phyloP scores from a whole-genome alignment of 2,113 vertebrate species.

The Eretmochelys imbricata region DNA sequence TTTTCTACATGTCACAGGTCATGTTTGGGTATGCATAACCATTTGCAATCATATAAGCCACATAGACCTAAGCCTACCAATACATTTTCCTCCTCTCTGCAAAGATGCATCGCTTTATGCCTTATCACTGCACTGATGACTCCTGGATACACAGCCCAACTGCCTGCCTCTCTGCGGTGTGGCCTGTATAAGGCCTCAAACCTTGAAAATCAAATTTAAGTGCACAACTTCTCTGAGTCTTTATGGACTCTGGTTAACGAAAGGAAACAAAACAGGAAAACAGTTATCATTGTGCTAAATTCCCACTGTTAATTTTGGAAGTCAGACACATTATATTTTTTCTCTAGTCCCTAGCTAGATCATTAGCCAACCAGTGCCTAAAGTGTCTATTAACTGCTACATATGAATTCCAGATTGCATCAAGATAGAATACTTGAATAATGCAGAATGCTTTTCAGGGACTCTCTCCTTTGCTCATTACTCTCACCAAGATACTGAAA shows the following conservation, averaged over 20 bases:
- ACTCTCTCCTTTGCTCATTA: not conserved
- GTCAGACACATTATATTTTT: not conserved
- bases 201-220: not conserved
- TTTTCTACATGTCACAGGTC: not conserved
- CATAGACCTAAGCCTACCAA: not conserved
- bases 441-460: not conserved
- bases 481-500: not conserved
- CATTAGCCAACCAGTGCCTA: not conserved
- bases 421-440: rapidly evolving
- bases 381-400: not conserved
- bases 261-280: not conserved
- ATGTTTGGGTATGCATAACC: not conserved
- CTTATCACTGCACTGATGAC: not conserved
- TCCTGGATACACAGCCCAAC: not conserved
- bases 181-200: not conserved
- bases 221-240: not conserved
- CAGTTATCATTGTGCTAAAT: not conserved
- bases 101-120: not conserved
- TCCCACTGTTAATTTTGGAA: not conserved
- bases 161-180: not conserved
- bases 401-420: not conserved
- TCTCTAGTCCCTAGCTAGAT: not conserved
- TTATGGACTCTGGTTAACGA: not conserved
- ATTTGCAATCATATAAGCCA: not conserved
- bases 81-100: not conserved